These are phyloP conservation scores for Holotrichia oblita DNA, from an alignment of 1,140 invertebrate genomes.

Conservation along the genomic window DNA sequence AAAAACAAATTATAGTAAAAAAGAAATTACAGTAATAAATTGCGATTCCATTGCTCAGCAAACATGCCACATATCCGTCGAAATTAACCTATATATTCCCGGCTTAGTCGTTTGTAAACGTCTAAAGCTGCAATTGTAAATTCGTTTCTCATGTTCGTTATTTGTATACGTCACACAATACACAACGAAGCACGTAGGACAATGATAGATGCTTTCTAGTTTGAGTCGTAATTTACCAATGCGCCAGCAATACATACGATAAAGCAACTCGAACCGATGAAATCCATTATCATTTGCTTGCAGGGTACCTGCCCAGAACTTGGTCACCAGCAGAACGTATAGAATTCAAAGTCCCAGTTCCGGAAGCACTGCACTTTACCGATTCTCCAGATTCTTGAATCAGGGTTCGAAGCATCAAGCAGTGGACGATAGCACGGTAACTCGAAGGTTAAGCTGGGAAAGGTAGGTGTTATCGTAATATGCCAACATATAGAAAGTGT, in stretches of 20 bases:
- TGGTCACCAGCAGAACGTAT: conserved; percentile 65
- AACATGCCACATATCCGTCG: not conserved
- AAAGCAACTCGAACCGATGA: conserved; percentile 15
- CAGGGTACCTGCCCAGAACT: conserved; percentile 70
- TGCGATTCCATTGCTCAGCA: not conserved
- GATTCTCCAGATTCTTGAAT: conserved; percentile 75
- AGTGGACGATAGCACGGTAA: conserved; percentile 64
- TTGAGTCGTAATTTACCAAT: not conserved
- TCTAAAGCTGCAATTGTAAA: not conserved
- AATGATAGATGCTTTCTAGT: not conserved
- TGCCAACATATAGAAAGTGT: not conserved
- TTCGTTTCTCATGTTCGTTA: not conserved
- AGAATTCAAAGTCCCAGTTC: conserved; percentile 62
- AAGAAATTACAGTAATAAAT: conserved; percentile 9
- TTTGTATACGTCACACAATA: not conserved
- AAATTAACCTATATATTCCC: not conserved
- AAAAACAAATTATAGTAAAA: no score
- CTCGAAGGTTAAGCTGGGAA: conserved; percentile 80
- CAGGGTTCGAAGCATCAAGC: conserved; percentile 62
- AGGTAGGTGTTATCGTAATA: conserved; percentile 63
- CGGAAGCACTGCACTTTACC: conserved; percentile 69
- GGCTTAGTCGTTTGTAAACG: not conserved
- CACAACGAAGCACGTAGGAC: not conserved
- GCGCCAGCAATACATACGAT: not conserved
- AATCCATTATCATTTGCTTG: conserved; percentile 10